Percentiles rank a stretch among this genome's conserved stretches.
Evolutionary conservation across 2,888 invertebrate species (phyloP).

Genomic region (Apodemia arnacis): DNA sequence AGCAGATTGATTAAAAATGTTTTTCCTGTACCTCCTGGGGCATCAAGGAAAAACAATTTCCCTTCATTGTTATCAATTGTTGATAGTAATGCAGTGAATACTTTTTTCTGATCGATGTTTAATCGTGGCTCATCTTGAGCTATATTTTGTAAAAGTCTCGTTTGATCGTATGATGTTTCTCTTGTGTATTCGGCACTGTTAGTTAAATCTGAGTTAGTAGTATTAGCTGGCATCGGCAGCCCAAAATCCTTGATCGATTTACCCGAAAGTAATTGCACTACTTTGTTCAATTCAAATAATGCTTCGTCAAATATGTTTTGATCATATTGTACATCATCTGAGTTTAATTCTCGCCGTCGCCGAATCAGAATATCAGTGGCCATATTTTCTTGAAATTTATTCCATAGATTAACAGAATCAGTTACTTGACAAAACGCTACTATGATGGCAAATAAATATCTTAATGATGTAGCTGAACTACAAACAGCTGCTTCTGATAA

Average conservation of each 20-base stretch:
- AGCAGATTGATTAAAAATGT: slow-evolving; percentile 71
- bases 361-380: slow-evolving; percentile 81
- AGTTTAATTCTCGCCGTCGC: slow-evolving; percentile 77
- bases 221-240: slow-evolving; percentile 82
- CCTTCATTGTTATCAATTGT: slow-evolving; percentile 72
- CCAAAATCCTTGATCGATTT: slow-evolving; percentile 82
- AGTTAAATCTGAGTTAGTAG: slow-evolving; percentile 82
- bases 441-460: slow-evolving; percentile 82
- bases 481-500: slow-evolving; percentile 80
- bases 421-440: slow-evolving; percentile 79
- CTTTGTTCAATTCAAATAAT: slow-evolving; percentile 79
- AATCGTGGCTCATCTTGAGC: slow-evolving; percentile 81
- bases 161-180: slow-evolving; percentile 80
- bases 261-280: slow-evolving; percentile 76
- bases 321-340: slow-evolving; percentile 81
- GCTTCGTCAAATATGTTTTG: slow-evolving; percentile 82
- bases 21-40: slow-evolving; percentile 71
- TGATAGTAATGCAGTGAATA: slow-evolving; percentile 71
- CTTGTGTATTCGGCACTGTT: slow-evolving; percentile 82
- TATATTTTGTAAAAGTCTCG: slow-evolving; percentile 78
- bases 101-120: slow-evolving; percentile 82
- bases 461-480: slow-evolving; percentile 76
- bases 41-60: slow-evolving; percentile 69
- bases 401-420: slow-evolving; percentile 77
- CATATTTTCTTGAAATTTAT: slow-evolving; percentile 82